Evolutionary conservation across 2,888 invertebrate species (phyloP).

Genomic region (Aphodius granarius): DNA sequence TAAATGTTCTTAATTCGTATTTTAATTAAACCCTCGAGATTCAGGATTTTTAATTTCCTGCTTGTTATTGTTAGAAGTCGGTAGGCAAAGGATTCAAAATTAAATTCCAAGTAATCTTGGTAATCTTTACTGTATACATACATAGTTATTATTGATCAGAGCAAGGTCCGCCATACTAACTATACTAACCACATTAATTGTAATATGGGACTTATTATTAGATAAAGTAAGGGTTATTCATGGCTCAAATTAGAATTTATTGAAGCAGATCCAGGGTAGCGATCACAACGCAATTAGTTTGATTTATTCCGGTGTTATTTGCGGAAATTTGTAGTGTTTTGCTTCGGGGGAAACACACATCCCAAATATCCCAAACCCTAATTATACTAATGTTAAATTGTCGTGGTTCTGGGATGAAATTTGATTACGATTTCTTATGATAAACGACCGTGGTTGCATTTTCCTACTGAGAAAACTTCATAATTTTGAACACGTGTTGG

Average conservation of each 20-base stretch:
- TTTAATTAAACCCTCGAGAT: background rate
- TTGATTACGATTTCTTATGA: background rate
- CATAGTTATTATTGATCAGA: background rate
- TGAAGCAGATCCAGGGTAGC: background rate
- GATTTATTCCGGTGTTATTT: background rate
- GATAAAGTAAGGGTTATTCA: background rate
- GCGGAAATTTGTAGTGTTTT: background rate
- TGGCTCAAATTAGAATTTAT: background rate
- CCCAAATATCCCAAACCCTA: background rate
- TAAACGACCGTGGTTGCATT: background rate
- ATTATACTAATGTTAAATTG: background rate
- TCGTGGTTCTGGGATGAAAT: background rate
- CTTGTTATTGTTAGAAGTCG: background rate
- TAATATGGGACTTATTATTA: background rate
- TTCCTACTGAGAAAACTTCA: background rate
- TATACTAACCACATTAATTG: too few species aligned
- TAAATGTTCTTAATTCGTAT: background rate
- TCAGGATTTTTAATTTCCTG: background rate
- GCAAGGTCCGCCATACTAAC: too few species aligned
- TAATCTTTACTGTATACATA: background rate
- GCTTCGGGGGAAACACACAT: background rate
- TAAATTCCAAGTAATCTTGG: background rate
- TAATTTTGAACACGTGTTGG: too few species aligned
- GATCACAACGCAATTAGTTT: background rate
- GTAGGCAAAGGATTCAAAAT: background rate